Base-by-base conservation (phyloP, 2,888 invertebrate genomes). In the Drosophila longiperda region DNA sequence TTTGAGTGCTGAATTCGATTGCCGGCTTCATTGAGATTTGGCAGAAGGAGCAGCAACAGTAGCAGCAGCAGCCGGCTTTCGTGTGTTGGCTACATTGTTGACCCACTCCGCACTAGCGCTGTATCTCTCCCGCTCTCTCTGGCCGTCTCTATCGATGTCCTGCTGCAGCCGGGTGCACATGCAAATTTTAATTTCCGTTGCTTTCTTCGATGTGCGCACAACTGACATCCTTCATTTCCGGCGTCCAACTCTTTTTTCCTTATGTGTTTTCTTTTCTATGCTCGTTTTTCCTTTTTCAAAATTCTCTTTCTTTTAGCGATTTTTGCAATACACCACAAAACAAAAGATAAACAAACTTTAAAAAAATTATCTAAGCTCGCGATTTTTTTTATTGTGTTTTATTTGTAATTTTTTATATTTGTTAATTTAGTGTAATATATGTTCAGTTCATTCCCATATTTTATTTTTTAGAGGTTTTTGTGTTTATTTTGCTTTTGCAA, bases 141-240 rank as follows among this genome's bases (percentile, higher is more conserved):
- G 15, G 20, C 42, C 32, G 42, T 48, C 33, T 8, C 48, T 48
- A n/a, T 57, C 72, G 55, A 29, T 36, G 32, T 55, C 57, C 75
- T 59, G 59, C 52, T 73, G 54, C 54, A 60, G 54, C 61, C 57
- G 45, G 63, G 33, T 70, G 70, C 72, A 89, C 87, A 89, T 90
- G 91, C 87, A 90, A 90, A 90, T 90, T 90, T 89, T 78, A 91
- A 91, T 90, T 91, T 90, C 91, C 91, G 87, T 73, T 82, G 73
- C 83, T 87, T 85, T 82, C 87, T 83, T 89, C 82, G 87, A 84
- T 87, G 79, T 82, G 84, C 78, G 82, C 79, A 82, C 78, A 82
- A 79, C 75, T 80, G 85, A 85, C 88, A 87, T 85, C 73, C 82
- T 87, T 90, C 88, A 90, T 90, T 91, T 91, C 91, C 91, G 89